Base-by-base conservation (phyloP, 2,113 vertebrate species). In the Caranx ignobilis region DNA sequence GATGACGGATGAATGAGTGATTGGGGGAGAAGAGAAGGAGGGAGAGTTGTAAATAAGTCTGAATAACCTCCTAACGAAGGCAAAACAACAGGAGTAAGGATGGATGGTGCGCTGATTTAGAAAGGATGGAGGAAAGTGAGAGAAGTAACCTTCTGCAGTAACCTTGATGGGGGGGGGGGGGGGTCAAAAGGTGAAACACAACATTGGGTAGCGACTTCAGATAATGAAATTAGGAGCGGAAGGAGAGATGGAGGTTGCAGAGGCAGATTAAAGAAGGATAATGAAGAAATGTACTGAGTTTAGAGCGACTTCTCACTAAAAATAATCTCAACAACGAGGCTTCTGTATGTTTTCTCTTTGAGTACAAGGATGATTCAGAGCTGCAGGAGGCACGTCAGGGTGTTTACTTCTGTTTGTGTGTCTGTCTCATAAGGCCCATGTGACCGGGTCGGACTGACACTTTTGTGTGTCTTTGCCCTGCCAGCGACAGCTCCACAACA, bases 1-100 rank as follows among this genome's bases (percentile, higher is more conserved):
- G 82, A 85, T 82, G 88, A 92, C 39, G 62, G 84, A 91, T 81
- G 77, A 80, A 87, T 77, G 76, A 88, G 74, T 77, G 88, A 86
- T 70, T 67, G 85, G 73, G 57, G 82, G 39, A 71, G 66, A 86
- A 65, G 61, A 72, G 69, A 67, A 62, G 61, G 82, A 82, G 63
- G 85, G 66, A 37, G 71, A 78, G 80, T 43, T 87, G 85, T 88
- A 87, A 89, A 88, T 80, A 90, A 82, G 71, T 59, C 82, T 78
- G 67, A 83, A 88, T 82, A 82, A 85, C 75, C 80, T 78, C 80
- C 81, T 45, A 86, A 81, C 64, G 76, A 43, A 69, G 80, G 68
- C 52, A 74, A 77, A 82, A 70, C 54, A 65, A 69, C 64, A 11
- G 68, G 48, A 66, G 63, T 71, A 65, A 34, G 79, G 81, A 83